Evolutionary conservation across 2,113 vertebrate species (phyloP).

Genomic region (Cariama cristata): DNA sequence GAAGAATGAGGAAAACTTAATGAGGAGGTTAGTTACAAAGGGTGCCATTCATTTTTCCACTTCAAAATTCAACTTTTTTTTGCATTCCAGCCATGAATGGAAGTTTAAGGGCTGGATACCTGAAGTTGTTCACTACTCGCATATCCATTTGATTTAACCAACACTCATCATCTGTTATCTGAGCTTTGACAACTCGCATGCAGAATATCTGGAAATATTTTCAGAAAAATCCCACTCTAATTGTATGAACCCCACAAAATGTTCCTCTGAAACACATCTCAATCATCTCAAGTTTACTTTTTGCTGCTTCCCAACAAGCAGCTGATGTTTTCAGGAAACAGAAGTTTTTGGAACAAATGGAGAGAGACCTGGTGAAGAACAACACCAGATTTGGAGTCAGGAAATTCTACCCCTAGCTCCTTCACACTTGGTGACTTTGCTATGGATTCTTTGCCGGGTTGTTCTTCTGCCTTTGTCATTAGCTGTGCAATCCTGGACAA

Average conservation of each 20-base stretch:
- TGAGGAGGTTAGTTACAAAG: neutral
- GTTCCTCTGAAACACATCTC: neutral
- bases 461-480: neutral
- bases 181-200: neutral
- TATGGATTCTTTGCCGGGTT: neutral
- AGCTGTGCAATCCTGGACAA: neutral
- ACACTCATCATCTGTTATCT: neutral
- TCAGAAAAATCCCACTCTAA: neutral
- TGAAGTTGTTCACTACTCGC: neutral
- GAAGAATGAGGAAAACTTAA: conserved; percentile 1
- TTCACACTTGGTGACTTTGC: neutral
- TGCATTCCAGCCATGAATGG: neutral
- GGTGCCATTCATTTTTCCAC: neutral
- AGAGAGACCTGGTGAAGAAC: neutral
- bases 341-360: neutral
- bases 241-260: neutral
- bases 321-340: neutral
- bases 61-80: neutral
- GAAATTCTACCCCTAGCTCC: neutral
- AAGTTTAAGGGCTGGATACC: neutral
- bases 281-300: neutral
- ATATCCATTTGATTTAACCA: neutral
- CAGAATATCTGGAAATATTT: neutral
- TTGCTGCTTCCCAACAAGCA: neutral
- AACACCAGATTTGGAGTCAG: neutral